Base-by-base conservation (phyloP, 2,888 invertebrate species). In the Aethes cnicana region DNA sequence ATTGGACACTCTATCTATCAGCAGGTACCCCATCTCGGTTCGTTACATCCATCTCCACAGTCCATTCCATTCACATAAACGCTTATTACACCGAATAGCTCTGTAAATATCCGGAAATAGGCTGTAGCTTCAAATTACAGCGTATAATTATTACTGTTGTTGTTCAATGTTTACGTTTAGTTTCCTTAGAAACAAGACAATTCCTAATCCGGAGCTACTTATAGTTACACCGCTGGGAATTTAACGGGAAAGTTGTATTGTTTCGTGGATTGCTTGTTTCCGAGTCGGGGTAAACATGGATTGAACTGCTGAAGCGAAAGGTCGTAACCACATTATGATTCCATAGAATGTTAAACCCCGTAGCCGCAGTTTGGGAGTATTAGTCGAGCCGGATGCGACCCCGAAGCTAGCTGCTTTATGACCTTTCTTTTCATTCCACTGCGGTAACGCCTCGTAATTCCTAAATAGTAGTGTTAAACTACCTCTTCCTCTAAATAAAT, bases 191-290 rank as follows among this genome's bases (percentile, higher is more conserved):
- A 42, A 18, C 12, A 11, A 12, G 41, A 42, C 41, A 17, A 28
- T 18, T 11, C 26, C 30, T 42, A 20, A 42, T 9, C 42, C 30
- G 21, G 23, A 25, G 16, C 14, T 16, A n/a, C 16, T n/a, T 4
- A 3, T 32, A 14, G 4, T 8, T 30, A 14, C 9, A 16, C 25
- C 37, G 8, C 23, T 9, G 37, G 23, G 23, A 25, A 23, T 16
- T 23, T n/a, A 26, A n/a, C 30, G 12, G n/a, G 42, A 4, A 42
- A 12, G 12, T 42, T 14, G n/a, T 42, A 30, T 42, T 42, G 30
- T 42, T 28, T 28, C 12, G 12, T 20, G 41, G 20, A 30, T 30
- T 42, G 18, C 28, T 42, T 28, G 41, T 41, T 42, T 21, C 21
- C 12, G 28, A 16, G 8, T 18, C 8, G 12, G 30, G 9, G 42